These are phyloP conservation scores for Cyanoramphus novaezelandiae DNA, from an alignment of 2,113 vertebrate genomes.

Conservation along the genomic window DNA sequence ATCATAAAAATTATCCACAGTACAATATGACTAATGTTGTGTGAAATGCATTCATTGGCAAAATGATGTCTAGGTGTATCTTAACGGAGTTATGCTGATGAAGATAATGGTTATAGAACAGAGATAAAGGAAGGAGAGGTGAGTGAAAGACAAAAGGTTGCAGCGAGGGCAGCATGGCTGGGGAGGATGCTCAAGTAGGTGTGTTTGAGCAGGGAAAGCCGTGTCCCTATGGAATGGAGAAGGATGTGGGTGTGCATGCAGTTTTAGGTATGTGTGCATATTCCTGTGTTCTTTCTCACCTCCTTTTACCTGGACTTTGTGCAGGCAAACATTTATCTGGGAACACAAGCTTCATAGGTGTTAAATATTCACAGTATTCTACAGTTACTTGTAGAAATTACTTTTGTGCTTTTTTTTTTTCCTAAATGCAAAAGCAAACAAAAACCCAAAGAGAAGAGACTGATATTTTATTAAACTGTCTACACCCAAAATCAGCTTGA, in stretches of 20 bases:
- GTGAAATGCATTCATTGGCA: slow-evolving; percentile 63
- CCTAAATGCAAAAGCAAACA: not conserved
- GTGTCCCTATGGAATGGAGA: not conserved
- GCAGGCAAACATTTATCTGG: slow-evolving; percentile 26
- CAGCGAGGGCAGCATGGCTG: slow-evolving; percentile 25
- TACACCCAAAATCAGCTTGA: not conserved
- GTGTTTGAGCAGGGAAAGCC: not conserved
- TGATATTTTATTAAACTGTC: not conserved
- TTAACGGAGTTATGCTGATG: slow-evolving; percentile 63
- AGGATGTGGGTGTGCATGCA: not conserved
- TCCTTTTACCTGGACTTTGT: not conserved
- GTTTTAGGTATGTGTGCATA: not conserved
- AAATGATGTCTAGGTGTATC: slow-evolving; percentile 61
- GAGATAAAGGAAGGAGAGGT: slow-evolving; percentile 40
- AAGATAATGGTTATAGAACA: slow-evolving; percentile 50
- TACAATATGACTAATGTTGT: slow-evolving; percentile 66
- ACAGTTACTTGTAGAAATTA: not conserved
- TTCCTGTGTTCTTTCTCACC: not conserved
- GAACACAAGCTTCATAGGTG: not conserved
- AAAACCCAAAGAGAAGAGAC: not conserved
- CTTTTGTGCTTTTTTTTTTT: not conserved
- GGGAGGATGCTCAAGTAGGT: not conserved
- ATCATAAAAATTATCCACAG: slow-evolving; percentile 60
- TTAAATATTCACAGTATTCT: slow-evolving; percentile 6
- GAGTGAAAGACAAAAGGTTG: slow-evolving; percentile 57